phyloP scores from a whole-genome alignment of 2,888 invertebrate species.

The Lapara coniferarum region DNA sequence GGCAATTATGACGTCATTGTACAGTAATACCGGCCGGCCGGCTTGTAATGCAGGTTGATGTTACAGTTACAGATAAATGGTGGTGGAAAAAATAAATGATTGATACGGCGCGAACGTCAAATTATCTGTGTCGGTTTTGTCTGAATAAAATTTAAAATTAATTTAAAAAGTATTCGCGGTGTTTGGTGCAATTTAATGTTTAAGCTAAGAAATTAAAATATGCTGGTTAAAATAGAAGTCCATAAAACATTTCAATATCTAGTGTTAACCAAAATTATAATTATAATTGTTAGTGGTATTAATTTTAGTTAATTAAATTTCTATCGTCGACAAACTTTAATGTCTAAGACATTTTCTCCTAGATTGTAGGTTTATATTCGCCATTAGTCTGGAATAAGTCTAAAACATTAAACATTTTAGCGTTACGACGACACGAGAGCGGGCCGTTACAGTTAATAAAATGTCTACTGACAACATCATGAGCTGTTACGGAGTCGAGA shows the following conservation, averaged over 20 bases:
- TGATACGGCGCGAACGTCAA: not conserved
- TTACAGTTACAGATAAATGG: conserved; percentile 1
- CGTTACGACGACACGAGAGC: not conserved
- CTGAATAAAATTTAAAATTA: not conserved
- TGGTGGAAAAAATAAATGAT: not conserved
- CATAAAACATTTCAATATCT: no score
- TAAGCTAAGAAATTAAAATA: no score
- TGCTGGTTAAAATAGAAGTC: no score
- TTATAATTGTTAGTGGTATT: not conserved
- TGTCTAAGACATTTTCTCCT: not conserved
- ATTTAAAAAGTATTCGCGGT: not conserved
- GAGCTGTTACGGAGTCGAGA: conserved; percentile 2
- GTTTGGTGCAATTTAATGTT: not conserved
- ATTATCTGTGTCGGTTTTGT: not conserved
- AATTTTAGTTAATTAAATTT: no score
- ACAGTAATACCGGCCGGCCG: conserved; percentile 18
- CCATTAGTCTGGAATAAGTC: not conserved
- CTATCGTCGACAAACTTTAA: not conserved
- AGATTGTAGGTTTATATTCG: not conserved
- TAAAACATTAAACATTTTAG: conserved; percentile 6
- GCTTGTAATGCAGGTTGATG: conserved; percentile 7
- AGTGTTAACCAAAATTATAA: no score
- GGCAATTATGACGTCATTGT: conserved; percentile 20
- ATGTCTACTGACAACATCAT: conserved; percentile 8
- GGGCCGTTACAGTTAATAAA: conserved; percentile 10